Base-by-base conservation (phyloP, 2,113 vertebrate species). In the Pituophis catenifer region DNA sequence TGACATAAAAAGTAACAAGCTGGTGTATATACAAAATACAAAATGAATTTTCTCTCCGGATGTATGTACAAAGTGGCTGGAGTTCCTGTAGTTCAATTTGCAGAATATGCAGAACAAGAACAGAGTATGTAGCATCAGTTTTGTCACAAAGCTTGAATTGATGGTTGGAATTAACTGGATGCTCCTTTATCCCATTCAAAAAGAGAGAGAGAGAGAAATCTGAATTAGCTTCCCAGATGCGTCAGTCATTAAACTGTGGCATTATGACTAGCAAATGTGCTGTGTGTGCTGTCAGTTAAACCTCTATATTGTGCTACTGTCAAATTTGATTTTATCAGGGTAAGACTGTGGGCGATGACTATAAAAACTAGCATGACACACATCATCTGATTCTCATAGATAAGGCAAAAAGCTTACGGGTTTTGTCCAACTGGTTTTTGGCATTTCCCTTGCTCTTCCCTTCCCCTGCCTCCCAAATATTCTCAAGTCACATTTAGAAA, bases 331-430 rank as follows among this genome's bases (percentile, higher is more conserved):
- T 95, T 94, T 94, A 93, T 98, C 97, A 96, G 86, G 94, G 94
- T 87, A 91, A 94, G 96, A 94, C 96, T 97, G 94, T 95, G 97
- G 97, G 97, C 97, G 97, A 85, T 94, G 95, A 96, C 97, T 98
- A 96, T 98, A 97, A 96, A 97, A 97, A 97, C 97, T 97, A 94
- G 92, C 96, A 95, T 97, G 96, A 97, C 95, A 97, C 95, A 96
- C 96, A 96, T 93, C 50, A 90, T 96, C 96, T 97, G 97, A 97
- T 97, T 97, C 96, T 97, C 97, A 97, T 65, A 96, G 96, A 97
- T 93, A 97, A 96, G 92, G 94, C 90, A 97, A 95, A 96, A 95
- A 95, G 97, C 96, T 96, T 92, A 95, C 93, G 91, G 52, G 93
- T 96, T 93, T 96, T 95, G 96, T 95, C 94, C 95, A 86, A 17